phyloP scores from a whole-genome alignment of 2,113 vertebrate genomes.

The Donacobius atricapilla region DNA sequence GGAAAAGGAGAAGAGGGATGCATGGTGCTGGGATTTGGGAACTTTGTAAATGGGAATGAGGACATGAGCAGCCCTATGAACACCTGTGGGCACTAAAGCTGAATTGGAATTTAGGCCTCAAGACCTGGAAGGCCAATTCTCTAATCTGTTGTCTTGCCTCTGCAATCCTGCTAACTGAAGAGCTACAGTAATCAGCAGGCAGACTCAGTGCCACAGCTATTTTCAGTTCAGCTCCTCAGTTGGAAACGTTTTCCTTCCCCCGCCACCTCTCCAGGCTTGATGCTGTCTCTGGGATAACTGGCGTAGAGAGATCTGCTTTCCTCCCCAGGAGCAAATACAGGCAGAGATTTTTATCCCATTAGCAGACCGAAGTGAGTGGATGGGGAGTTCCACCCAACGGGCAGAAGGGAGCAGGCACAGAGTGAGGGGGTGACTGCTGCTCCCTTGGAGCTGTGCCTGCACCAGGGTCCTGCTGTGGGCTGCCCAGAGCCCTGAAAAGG shows the following conservation, averaged over 20 bases:
- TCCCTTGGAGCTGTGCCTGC: rapidly evolving
- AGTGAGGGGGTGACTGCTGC: not conserved
- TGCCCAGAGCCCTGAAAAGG: not conserved
- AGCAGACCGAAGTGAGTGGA: not conserved
- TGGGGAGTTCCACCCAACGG: not conserved
- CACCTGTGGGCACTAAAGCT: not conserved
- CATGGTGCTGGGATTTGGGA: not conserved
- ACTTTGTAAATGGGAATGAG: not conserved
- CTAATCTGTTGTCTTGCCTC: not conserved
- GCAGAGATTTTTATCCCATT: not conserved
- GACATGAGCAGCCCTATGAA: rapidly evolving
- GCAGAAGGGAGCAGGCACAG: not conserved
- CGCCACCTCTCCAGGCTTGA: not conserved
- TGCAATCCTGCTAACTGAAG: not conserved
- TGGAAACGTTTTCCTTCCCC: constrained; percentile 2
- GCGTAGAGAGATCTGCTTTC: not conserved
- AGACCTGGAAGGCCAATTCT: not conserved
- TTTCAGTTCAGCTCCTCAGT: constrained; percentile 11
- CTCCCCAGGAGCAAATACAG: not conserved
- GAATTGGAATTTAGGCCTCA: not conserved
- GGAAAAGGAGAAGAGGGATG: not conserved
- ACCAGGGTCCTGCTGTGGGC: not conserved
- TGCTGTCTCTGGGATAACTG: not conserved
- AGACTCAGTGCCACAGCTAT: constrained; percentile 16
- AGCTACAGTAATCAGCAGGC: constrained; percentile 35